These are phyloP conservation scores for Myanophis thanlyinensis DNA, from an alignment of 2,113 vertebrate genomes.

Conservation along the genomic window DNA sequence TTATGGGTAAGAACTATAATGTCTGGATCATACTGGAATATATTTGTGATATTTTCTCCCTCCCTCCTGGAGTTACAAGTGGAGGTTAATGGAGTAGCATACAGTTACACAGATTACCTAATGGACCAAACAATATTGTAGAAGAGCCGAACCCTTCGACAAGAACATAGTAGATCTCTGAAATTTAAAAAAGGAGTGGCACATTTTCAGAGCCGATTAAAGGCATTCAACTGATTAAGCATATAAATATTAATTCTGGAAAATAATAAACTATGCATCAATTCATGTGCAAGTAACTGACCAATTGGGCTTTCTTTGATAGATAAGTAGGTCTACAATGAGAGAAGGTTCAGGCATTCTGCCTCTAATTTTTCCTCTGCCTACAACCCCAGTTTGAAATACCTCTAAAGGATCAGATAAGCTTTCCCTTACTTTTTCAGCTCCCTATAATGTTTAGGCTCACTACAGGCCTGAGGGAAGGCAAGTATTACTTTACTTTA, in stretches of 20 bases:
- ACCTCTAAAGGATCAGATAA: not conserved
- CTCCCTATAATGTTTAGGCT: not conserved
- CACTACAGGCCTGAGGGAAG: not conserved
- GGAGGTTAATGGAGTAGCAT: constrained; percentile 48
- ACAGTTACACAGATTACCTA: constrained; percentile 44
- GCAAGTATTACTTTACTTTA: not conserved
- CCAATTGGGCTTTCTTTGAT: not conserved
- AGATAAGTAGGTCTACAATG: not conserved
- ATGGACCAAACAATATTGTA: constrained; percentile 33
- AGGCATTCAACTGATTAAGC: not conserved
- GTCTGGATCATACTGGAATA: constrained; percentile 47
- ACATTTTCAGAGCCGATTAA: not conserved
- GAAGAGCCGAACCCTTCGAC: constrained; percentile 26
- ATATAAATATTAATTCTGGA: not conserved
- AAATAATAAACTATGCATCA: not conserved
- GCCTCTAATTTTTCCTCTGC: not conserved
- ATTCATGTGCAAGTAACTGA: not conserved
- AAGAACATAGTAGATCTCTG: constrained; percentile 32
- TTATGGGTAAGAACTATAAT: constrained; percentile 39
- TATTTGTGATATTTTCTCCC: constrained; percentile 47
- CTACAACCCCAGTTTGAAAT: not conserved
- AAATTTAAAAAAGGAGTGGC: not conserved
- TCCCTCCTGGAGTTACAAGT: not conserved
- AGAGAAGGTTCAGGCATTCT: not conserved
- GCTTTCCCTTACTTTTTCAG: not conserved